Conservation (phyloP, 1,140 invertebrate genomes). For the Rhagoletis pomonella region DNA sequence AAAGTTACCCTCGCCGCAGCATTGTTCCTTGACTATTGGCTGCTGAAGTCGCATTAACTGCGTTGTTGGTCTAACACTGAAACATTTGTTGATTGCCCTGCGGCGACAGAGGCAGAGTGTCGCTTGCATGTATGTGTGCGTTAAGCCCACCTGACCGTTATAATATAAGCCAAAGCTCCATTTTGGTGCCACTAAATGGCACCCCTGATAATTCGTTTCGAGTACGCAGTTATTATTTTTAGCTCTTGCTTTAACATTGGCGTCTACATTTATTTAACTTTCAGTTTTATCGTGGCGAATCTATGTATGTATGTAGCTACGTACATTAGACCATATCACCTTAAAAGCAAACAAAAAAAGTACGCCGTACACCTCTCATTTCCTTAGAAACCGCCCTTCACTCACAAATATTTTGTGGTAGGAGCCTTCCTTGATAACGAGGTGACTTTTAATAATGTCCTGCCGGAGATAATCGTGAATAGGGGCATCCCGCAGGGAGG, state of each 20-base stretch:
- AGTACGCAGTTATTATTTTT: conserved; percentile 19
- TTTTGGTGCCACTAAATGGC: background rate
- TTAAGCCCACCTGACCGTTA: background rate
- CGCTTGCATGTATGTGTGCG: too few relatives aligned
- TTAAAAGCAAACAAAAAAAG: too few relatives aligned
- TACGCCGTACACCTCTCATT: too few relatives aligned
- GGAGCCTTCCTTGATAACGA: too few relatives aligned
- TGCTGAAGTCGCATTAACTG: background rate
- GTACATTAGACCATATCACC: too few relatives aligned
- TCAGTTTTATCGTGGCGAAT: background rate
- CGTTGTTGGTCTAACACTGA: background rate
- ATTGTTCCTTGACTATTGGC: background rate
- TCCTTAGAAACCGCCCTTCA: too few relatives aligned
- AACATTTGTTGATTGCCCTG: background rate
- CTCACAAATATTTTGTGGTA: too few relatives aligned
- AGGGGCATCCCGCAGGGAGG: too few relatives aligned
- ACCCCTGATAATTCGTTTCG: conserved; percentile 25
- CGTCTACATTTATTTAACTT: background rate
- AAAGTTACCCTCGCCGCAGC: background rate
- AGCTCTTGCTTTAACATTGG: background rate
- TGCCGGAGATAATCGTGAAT: too few relatives aligned
- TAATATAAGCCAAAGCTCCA: background rate
- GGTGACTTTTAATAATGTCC: too few relatives aligned
- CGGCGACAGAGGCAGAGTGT: too few relatives aligned
- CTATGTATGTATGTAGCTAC: too few relatives aligned